Evolutionary conservation across 2,888 invertebrate species (phyloP), one percentile per base, ranked within the genome.

Genomic region (Tenthredo distinguenda): DNA sequence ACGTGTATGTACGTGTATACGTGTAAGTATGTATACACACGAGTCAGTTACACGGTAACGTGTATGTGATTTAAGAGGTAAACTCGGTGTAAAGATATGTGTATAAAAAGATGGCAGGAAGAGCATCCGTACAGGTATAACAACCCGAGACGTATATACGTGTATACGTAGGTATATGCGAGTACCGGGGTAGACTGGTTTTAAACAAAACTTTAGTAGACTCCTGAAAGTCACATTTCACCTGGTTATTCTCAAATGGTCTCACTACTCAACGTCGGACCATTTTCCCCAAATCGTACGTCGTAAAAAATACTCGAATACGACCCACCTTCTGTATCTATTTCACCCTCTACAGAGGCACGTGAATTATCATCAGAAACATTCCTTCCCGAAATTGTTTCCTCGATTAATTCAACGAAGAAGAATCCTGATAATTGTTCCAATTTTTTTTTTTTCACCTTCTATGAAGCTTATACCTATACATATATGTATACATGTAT

Each of bases 141-240:
- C 12, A 62, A n/a, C n/a, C 55, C 50, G n/a, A n/a, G n/a, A 55
- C 55, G 55, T n/a, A n/a, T 55, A n/a, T 55, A 15, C 0, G 0
- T 10, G 12, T 18, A 55, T 2, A 58, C 21, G 21, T 21, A 21
- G 21, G 10, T 26, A n/a, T n/a, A 40, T 40, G n/a, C 37, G 37
- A 37, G 37, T 3, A 43, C 43, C 43, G 43, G 43, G 43, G 47
- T 74, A 40, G 74, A 74, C 74, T 74, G 43, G 43, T 47, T 43
- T 74, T 74, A 26, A 74, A 74, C 74, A 74, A 74, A 74, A 74
- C 74, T 74, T 43, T 43, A 43, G 74, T 26, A 40, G 74, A 43
- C 74, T 74, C 74, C 43, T 74, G 21, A 74, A 74, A 74, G 43
- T 43, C 40, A 74, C 74, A 74, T 74, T 74, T 74, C 74, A 43